These are phyloP conservation scores for Archips xylosteana DNA, from an alignment of 2,888 invertebrate genomes.

Conservation along the genomic window DNA sequence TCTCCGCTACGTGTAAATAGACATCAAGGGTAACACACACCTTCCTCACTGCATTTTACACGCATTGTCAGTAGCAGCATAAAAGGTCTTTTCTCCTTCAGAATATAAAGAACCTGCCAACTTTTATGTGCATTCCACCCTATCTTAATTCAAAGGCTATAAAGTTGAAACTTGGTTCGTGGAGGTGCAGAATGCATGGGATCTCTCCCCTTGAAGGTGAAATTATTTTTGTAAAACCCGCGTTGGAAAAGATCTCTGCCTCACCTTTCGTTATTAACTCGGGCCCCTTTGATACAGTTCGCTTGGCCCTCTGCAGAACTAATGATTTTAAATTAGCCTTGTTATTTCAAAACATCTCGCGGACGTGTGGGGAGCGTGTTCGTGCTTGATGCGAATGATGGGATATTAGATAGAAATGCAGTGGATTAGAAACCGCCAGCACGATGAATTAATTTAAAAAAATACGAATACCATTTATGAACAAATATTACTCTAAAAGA, in stretches of 20 bases:
- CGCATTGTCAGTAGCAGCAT: conserved; percentile 29
- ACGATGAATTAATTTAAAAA: background rate
- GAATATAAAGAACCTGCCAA: conserved; percentile 27
- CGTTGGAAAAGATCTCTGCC: conserved; percentile 72
- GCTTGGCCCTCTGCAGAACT: conserved; percentile 64
- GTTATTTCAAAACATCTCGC: conserved; percentile 60
- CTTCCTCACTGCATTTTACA: conserved; percentile 33
- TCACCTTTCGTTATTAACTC: conserved; percentile 82
- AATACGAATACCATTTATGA: too few species aligned
- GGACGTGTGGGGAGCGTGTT: conserved; percentile 55
- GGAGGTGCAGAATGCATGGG: conserved; percentile 48
- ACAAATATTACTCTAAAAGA: too few species aligned
- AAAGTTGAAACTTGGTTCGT: conserved; percentile 12
- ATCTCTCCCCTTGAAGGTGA: conserved; percentile 56
- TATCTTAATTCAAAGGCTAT: background rate
- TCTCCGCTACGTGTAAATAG: background rate
- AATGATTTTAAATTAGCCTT: conserved; percentile 76
- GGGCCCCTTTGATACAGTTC: conserved; percentile 76
- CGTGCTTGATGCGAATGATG: conserved; percentile 10
- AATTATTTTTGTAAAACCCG: conserved; percentile 72
- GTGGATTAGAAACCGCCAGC: background rate
- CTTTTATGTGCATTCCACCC: background rate
- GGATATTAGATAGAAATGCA: background rate
- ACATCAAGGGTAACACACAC: background rate
- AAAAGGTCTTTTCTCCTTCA: conserved; percentile 19